Percentiles rank a stretch among this genome's conserved stretches.
Evolutionary conservation across 2,888 invertebrate species (phyloP).

Genomic region (Drosophila vallismaia): DNA sequence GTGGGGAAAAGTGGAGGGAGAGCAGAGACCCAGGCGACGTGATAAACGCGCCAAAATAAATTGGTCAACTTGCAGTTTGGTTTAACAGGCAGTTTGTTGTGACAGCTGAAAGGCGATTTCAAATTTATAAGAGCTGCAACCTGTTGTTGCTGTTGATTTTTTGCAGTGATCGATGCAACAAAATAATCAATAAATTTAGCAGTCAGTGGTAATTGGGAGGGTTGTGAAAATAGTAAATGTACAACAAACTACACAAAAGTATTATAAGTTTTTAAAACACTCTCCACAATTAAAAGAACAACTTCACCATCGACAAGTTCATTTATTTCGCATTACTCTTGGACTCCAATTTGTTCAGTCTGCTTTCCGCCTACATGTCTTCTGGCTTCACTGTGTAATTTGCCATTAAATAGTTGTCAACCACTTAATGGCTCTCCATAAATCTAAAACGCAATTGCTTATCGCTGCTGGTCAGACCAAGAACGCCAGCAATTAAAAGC

Average conservation of each 20-base stretch:
- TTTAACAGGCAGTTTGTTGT: conserved; percentile 62
- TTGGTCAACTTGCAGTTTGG: conserved; percentile 51
- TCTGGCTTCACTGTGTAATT: conserved; percentile 38
- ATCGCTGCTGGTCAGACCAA: conserved; percentile 37
- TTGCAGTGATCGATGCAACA: conserved; percentile 11
- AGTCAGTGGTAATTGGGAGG: neutral
- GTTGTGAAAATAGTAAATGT: neutral
- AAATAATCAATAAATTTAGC: conserved; percentile 12
- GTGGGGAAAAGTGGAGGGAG: neutral
- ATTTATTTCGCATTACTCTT: conserved; percentile 30
- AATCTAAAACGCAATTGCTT: conserved; percentile 57
- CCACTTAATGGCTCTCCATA: conserved; percentile 59
- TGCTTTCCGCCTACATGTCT: conserved; percentile 32
- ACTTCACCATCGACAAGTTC: conserved; percentile 20
- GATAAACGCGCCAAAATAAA: conserved; percentile 59
- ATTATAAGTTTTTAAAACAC: neutral
- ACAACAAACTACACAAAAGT: neutral
- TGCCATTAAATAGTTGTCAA: conserved; percentile 45
- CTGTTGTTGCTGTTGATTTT: conserved; percentile 9
- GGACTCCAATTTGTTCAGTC: neutral
- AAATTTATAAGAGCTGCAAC: conserved; percentile 2
- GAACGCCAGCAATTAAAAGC: conserved; percentile 59
- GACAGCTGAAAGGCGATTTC: conserved; percentile 60
- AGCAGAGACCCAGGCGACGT: conserved; percentile 24
- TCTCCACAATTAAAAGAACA: neutral